phyloP scores from a whole-genome alignment of 2,113 vertebrate genomes.

The Mustelus asterias region DNA sequence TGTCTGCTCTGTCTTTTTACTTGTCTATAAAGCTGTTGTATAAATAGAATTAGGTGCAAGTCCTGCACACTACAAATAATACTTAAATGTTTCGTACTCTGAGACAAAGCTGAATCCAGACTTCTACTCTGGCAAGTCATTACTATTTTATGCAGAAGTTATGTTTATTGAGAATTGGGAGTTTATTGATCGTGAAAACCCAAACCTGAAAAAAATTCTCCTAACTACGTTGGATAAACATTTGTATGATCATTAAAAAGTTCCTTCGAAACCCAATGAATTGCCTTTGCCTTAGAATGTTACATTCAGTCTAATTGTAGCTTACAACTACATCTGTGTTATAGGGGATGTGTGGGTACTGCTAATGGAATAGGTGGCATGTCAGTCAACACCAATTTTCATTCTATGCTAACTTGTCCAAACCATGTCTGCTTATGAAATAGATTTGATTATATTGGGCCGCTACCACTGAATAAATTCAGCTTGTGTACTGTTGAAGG shows the following conservation, averaged over 20 bases:
- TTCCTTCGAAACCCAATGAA: background rate
- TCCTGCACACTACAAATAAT: background rate
- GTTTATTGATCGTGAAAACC: background rate
- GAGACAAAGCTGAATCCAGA: background rate
- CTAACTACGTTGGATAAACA: background rate
- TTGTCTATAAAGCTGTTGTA: background rate
- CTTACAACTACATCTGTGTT: slow-evolving; percentile 58
- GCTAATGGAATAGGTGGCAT: slow-evolving; percentile 64
- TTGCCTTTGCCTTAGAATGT: background rate
- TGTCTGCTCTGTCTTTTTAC: slow-evolving; percentile 20
- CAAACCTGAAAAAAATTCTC: background rate
- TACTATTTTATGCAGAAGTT: background rate
- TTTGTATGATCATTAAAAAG: background rate
- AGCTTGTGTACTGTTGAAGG: background rate
- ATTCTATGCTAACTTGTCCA: slow-evolving; percentile 43
- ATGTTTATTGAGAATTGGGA: background rate
- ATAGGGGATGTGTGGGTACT: slow-evolving; percentile 52
- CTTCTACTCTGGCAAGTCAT: background rate
- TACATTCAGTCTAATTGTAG: slow-evolving; percentile 4
- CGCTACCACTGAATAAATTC: background rate
- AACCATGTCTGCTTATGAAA: background rate
- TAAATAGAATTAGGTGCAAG: slow-evolving; percentile 29
- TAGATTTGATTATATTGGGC: background rate
- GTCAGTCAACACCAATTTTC: slow-evolving; percentile 58
- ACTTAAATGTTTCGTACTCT: background rate